These are phyloP conservation scores for Menura novaehollandiae DNA, from an alignment of 2,113 vertebrate genomes.

Conservation along the genomic window DNA sequence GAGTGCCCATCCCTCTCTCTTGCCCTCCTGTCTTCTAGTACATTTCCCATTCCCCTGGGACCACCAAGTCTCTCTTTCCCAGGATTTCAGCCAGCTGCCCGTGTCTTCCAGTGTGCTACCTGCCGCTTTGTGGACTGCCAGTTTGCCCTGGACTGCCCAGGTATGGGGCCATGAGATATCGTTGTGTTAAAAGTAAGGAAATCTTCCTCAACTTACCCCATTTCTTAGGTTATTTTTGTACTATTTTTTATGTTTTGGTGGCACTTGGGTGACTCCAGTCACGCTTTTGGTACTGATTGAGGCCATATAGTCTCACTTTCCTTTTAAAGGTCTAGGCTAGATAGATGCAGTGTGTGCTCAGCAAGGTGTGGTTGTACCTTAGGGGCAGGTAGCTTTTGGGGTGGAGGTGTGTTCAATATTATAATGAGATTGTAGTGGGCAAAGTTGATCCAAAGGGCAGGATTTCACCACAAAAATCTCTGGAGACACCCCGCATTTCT, in stretches of 20 bases:
- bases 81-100: constrained; percentile 13
- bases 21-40: background rate
- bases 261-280: background rate
- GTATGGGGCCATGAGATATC: background rate
- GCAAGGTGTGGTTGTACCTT: background rate
- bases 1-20: background rate
- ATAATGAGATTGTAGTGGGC: background rate
- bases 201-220: background rate
- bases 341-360: background rate
- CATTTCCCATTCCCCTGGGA: background rate
- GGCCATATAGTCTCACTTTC: background rate
- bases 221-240: background rate
- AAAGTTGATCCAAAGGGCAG: background rate
- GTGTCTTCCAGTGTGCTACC: background rate
- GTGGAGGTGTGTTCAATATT: background rate
- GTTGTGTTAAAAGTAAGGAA: background rate
- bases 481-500: background rate
- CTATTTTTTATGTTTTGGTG: background rate
- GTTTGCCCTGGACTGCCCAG: constrained; percentile 26
- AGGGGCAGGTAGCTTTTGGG: background rate
- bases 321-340: background rate
- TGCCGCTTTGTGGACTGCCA: background rate
- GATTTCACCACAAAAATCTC: background rate
- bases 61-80: background rate
- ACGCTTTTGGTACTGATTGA: background rate